phyloP scores from a whole-genome alignment of 2,113 vertebrate species.

The Melanerpes formicivorus region DNA sequence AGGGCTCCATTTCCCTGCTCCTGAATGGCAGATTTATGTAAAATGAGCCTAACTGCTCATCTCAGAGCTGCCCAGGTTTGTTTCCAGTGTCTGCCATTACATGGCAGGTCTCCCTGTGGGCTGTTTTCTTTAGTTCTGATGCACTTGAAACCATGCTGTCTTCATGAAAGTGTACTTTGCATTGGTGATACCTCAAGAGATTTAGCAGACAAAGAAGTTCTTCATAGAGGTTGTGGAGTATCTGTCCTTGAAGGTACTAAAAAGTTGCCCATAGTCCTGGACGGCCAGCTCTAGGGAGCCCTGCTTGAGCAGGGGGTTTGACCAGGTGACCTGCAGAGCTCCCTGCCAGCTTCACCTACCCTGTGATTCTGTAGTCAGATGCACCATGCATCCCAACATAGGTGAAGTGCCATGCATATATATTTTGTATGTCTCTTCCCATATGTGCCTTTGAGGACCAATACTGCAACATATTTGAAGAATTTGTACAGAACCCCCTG shows the following conservation, averaged over 20 bases:
- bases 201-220: fast-evolving
- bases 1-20: not conserved
- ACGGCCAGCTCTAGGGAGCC: too few relatives aligned
- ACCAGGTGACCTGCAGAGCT: not conserved
- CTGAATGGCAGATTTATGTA: not conserved
- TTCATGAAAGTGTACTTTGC: not conserved
- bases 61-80: not conserved
- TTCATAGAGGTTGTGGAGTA: not conserved
- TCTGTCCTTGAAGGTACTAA: too few relatives aligned
- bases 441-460: not conserved
- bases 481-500: not conserved
- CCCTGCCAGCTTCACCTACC: not conserved
- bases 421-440: not conserved
- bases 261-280: too few relatives aligned
- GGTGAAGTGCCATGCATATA: not conserved
- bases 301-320: not conserved
- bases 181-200: not conserved
- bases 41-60: not conserved
- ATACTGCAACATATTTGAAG: not conserved
- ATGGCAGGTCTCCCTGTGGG: not conserved
- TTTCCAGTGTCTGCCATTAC: not conserved
- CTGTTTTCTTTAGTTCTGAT: not conserved
- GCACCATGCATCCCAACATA: not conserved
- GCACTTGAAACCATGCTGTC: not conserved
- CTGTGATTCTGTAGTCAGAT: not conserved